Evolutionary conservation across 2,113 vertebrate genomes (phyloP).

Genomic region (Nerophis ophidion): DNA sequence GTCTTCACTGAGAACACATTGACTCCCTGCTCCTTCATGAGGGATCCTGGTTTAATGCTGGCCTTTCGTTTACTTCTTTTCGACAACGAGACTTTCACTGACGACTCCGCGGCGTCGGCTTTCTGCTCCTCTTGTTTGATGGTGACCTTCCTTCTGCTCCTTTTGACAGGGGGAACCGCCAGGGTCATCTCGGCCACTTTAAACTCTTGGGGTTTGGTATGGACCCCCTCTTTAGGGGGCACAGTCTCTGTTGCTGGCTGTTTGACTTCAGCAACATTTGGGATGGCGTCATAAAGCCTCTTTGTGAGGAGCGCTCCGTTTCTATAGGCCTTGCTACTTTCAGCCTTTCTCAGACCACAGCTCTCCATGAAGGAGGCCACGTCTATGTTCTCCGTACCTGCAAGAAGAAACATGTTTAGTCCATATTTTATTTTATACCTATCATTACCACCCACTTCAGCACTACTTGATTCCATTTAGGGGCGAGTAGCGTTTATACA

Average conservation of each 20-base stretch:
- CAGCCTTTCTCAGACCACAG: slow-evolving; percentile 1
- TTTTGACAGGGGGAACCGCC: not conserved
- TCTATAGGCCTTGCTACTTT: not conserved
- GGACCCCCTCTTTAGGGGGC: not conserved
- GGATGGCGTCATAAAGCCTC: not conserved
- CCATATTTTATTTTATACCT: too few species aligned
- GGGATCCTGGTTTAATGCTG: not conserved
- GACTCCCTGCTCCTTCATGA: not conserved
- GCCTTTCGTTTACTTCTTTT: slow-evolving; percentile 8
- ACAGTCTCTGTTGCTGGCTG: not conserved
- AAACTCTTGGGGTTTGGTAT: not conserved
- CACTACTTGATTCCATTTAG: too few species aligned
- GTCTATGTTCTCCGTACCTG: not conserved
- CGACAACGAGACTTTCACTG: not conserved
- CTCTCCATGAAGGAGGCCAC: slow-evolving; percentile 4
- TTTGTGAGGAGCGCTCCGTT: not conserved
- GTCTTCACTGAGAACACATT: not conserved
- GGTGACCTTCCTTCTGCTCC: not conserved
- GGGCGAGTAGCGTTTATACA: too few species aligned
- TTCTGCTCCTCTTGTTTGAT: not conserved
- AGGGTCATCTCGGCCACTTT: not conserved
- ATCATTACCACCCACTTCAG: too few species aligned
- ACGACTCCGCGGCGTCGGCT: not conserved
- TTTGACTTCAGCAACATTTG: not conserved
- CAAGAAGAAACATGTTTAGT: not conserved